A percentile compares a stretch with the other conserved stretches of the same genome.
Evolutionary conservation across 2,797 vertebrate species (phyloP).

Genomic region (Hoplostethus atlanticus): DNA sequence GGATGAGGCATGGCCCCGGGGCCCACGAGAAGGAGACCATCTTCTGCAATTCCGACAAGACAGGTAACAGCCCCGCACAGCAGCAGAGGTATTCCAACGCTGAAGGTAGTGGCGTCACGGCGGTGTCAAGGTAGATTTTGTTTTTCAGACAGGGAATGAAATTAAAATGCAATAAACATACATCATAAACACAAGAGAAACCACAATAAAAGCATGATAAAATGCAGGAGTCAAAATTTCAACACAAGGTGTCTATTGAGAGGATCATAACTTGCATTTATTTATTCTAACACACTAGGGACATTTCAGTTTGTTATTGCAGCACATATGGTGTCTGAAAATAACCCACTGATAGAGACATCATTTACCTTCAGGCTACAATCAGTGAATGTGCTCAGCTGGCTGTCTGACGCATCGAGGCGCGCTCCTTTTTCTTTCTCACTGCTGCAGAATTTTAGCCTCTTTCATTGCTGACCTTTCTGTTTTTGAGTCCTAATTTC

Average conservation of each 20-base stretch:
- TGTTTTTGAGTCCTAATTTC: constrained; percentile 46
- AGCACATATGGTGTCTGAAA: constrained; percentile 33
- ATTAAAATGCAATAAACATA: neutral
- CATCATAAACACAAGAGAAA: neutral
- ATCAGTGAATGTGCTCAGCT: constrained; percentile 28
- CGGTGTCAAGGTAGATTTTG: too few species aligned
- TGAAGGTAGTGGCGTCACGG: too few species aligned
- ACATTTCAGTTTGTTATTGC: constrained; percentile 13
- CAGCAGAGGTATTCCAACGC: neutral
- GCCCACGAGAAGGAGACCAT: constrained; percentile 95
- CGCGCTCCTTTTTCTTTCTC: neutral
- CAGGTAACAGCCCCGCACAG: constrained; percentile 79
- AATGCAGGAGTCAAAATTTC: too few species aligned
- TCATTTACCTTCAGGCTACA: constrained; percentile 8
- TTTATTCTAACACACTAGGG: constrained; percentile 4
- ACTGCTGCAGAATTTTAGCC: neutral
- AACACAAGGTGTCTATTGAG: neutral
- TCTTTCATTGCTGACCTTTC: constrained; percentile 25
- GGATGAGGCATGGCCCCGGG: constrained; percentile 96
- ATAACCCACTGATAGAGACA: constrained; percentile 7
- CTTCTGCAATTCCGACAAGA: constrained; percentile 97
- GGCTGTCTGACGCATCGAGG: constrained; percentile 13
- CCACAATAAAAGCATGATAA: too few species aligned
- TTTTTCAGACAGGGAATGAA: too few species aligned
- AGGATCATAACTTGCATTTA: neutral